Conservation (phyloP, 2,888 invertebrate genomes). For the Melikaiella ostensackeni region DNA sequence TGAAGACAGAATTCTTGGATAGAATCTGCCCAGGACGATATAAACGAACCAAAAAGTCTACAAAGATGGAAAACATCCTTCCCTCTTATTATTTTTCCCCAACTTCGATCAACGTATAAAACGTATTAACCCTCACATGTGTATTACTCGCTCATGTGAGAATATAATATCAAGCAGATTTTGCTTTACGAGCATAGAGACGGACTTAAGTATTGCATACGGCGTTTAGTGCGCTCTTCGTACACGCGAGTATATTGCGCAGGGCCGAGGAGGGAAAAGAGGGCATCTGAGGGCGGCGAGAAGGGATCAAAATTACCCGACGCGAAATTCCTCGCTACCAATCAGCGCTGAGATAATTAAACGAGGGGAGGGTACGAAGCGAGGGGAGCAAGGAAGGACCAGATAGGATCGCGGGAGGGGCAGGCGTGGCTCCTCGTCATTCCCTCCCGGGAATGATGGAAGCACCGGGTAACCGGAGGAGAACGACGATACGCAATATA, state of each 20-base stretch:
- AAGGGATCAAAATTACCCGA: constrained; percentile 75
- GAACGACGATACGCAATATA: constrained; percentile 58
- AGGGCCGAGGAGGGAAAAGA: constrained; percentile 26
- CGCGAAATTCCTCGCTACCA: constrained; percentile 75
- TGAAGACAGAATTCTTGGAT: neutral
- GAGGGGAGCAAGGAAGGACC: constrained; percentile 55
- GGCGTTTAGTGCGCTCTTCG: constrained; percentile 17
- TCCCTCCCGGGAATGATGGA: constrained; percentile 71
- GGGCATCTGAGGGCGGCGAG: constrained; percentile 53
- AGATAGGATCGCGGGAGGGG: constrained; percentile 73
- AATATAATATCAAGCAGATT: constrained; percentile 44
- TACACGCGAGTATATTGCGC: constrained; percentile 32
- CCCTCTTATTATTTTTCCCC: neutral
- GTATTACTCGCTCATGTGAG: constrained; percentile 5
- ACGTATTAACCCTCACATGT: constrained; percentile 46
- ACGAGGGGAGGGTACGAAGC: constrained; percentile 71
- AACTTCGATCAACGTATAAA: constrained; percentile 44
- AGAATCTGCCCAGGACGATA: neutral
- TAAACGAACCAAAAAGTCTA: neutral
- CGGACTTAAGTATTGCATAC: constrained; percentile 16
- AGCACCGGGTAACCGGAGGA: constrained; percentile 67
- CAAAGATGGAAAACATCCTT: neutral
- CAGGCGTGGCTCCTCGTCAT: constrained; percentile 68
- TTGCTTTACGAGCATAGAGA: constrained; percentile 13
- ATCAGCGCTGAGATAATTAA: constrained; percentile 76